Percentiles rank a stretch among this genome's conserved stretches.
phyloP scores from a whole-genome alignment of 2,797 vertebrate genomes.

The Microchirus variegatus region DNA sequence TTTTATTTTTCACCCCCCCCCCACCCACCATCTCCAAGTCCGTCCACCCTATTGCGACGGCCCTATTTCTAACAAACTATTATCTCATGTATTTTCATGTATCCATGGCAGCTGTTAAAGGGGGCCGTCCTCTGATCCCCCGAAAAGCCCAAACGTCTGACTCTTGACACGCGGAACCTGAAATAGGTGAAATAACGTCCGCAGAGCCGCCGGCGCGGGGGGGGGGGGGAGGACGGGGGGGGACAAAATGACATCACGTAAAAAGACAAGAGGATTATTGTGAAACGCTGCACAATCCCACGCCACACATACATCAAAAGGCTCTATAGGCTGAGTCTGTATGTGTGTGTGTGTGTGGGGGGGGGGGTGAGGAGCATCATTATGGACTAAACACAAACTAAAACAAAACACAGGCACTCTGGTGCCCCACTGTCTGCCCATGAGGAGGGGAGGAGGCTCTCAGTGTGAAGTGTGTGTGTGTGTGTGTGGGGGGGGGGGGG shows the following conservation, averaged over 20 bases:
- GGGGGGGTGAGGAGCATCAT: conserved; percentile 70
- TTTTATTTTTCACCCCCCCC: no score
- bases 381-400: conserved; percentile 64
- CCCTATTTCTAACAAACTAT: not conserved
- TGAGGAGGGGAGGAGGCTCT: no score
- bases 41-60: no score
- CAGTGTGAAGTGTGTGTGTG: no score
- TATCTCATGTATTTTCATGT: not conserved
- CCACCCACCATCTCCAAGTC: no score
- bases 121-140: conserved; percentile 13
- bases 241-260: conserved; percentile 23
- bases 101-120: conserved; percentile 25
- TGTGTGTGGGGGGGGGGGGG: no score
- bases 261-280: conserved; percentile 31
- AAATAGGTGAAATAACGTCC: conserved; percentile 49
- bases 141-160: conserved; percentile 17
- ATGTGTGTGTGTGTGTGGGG: conserved; percentile 5
- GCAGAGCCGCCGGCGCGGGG: conserved; percentile 12
- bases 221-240: not conserved
- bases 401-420: conserved; percentile 72
- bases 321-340: conserved; percentile 21
- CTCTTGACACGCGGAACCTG: conserved; percentile 41
- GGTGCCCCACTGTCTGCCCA: conserved; percentile 75
- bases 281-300: not conserved
- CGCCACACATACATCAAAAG: conserved; percentile 13